These are phyloP conservation scores for Eumeta japonica DNA, from an alignment of 1,140 invertebrate species.

Conservation along the genomic window DNA sequence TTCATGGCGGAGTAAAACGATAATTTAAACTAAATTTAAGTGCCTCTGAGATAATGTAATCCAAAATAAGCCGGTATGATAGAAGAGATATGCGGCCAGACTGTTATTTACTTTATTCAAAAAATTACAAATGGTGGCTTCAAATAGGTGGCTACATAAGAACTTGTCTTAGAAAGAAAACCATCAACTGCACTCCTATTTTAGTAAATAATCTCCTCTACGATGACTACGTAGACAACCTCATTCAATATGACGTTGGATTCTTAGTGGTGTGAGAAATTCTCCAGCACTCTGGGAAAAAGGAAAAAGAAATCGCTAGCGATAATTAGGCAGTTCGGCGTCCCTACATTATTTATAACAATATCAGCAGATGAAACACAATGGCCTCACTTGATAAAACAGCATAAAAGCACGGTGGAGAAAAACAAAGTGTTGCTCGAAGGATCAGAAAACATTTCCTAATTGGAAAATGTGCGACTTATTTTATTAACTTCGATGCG, in stretches of 20 bases:
- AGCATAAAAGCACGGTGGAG: background rate
- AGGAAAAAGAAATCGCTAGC: conserved; percentile 3
- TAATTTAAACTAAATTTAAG: conserved; percentile 2
- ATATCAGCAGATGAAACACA: conserved; percentile 3
- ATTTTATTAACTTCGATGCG: no score
- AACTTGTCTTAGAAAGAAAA: conserved; percentile 6
- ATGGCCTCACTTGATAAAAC: no score
- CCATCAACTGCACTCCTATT: background rate
- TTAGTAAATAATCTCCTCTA: background rate
- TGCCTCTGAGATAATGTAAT: background rate
- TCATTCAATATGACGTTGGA: conserved; percentile 3
- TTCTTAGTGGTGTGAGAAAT: conserved; percentile 4
- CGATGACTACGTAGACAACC: background rate
- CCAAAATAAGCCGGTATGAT: conserved; percentile 1
- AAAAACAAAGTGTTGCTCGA: background rate
- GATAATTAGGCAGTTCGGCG: conserved; percentile 4
- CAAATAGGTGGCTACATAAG: background rate
- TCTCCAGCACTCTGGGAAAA: conserved; percentile 4
- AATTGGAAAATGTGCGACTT: background rate
- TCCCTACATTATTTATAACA: no score
- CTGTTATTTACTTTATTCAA: conserved; percentile 4
- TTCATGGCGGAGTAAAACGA: conserved; percentile 1
- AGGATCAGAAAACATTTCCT: background rate
- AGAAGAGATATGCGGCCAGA: conserved; percentile 2
- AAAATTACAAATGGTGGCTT: conserved; percentile 3